Percentiles rank a stretch among this genome's conserved stretches.
phyloP scores from a whole-genome alignment of 1,140 invertebrate species.

The Agrypnia vestita region DNA sequence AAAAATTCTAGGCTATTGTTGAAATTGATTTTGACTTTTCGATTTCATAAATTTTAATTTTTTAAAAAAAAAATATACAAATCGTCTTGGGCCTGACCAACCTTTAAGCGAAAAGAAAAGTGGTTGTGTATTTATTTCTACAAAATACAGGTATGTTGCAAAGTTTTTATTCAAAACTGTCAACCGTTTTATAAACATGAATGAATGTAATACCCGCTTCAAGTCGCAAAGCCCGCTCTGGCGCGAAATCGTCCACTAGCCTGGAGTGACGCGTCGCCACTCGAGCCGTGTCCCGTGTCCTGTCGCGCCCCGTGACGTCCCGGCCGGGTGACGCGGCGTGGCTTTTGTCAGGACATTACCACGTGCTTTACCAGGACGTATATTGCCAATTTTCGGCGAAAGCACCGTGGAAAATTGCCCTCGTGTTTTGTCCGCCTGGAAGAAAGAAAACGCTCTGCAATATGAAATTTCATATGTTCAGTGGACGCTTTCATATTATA shows the following conservation, averaged over 20 bases:
- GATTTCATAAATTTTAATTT: no score
- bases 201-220: no score
- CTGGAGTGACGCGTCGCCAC: constrained; percentile 21
- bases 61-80: no score
- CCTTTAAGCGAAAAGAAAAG: no score
- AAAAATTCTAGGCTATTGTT: no score
- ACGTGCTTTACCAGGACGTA: constrained; percentile 49
- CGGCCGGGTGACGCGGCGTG: constrained; percentile 39
- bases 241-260: constrained; percentile 29
- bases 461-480: constrained; percentile 22
- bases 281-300: constrained; percentile 5
- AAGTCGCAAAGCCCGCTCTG: background rate
- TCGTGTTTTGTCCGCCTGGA: constrained; percentile 21
- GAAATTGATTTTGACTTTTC: no score
- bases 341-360: constrained; percentile 59
- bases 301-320: constrained; percentile 22
- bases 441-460: constrained; percentile 7
- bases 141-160: no score
- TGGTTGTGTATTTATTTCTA: no score
- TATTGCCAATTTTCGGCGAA: constrained; percentile 59
- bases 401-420: constrained; percentile 52
- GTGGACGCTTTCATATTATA: background rate
- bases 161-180: no score
- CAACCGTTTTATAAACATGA: no score
- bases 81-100: no score